Conservation (phyloP, 2,797 vertebrate genomes). For the Prunella strophiata region DNA sequence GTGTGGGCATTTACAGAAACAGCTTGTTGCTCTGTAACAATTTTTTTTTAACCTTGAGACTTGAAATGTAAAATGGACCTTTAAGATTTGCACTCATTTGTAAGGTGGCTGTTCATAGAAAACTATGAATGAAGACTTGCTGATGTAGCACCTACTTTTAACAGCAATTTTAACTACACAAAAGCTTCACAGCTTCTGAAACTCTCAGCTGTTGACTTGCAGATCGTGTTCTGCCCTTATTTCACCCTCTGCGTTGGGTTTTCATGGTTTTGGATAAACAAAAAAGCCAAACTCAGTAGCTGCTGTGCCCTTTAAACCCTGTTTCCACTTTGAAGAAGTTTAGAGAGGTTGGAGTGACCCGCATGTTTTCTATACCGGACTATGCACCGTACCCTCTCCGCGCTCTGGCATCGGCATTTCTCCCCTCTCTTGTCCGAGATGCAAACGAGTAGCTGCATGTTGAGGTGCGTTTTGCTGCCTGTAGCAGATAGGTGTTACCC, state of each 20-base stretch:
- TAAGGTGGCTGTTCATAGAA: conserved; percentile 69
- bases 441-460: conserved; percentile 42
- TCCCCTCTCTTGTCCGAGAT: not conserved
- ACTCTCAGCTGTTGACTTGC: conserved; percentile 52
- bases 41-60: conserved; percentile 72
- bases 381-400: conserved; percentile 24
- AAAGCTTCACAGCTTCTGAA: conserved; percentile 60
- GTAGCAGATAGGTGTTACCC: conserved; percentile 9
- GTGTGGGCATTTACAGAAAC: conserved; percentile 71
- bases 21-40: conserved; percentile 65
- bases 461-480: conserved; percentile 39
- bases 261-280: conserved; percentile 52
- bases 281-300: conserved; percentile 65
- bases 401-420: conserved; percentile 2
- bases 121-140: conserved; percentile 64
- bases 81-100: conserved; percentile 74
- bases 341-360: conserved; percentile 32
- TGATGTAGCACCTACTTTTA: conserved; percentile 66
- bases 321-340: conserved; percentile 18
- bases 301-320: conserved; percentile 62
- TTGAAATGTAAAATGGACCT: conserved; percentile 74
- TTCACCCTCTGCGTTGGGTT: conserved; percentile 58
- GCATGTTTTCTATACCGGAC: conserved; percentile 58
- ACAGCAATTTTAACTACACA: conserved; percentile 63
- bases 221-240: conserved; percentile 54